phyloP scores from a whole-genome alignment of 2,888 invertebrate species.

The Nomada flava region DNA sequence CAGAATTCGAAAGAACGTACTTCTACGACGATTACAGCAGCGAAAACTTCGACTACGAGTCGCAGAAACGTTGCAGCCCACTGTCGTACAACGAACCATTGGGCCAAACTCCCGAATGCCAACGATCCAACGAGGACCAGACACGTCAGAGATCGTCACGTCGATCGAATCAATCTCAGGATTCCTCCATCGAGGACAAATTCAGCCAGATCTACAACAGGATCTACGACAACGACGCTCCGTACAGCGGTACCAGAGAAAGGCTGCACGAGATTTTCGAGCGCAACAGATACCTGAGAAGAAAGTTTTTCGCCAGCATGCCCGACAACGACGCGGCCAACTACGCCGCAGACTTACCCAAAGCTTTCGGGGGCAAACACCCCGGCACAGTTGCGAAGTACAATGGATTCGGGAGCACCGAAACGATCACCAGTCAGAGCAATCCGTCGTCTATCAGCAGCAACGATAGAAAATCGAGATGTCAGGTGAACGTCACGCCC shows the following conservation, averaged over 20 bases:
- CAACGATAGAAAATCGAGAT: slow-evolving; percentile 77
- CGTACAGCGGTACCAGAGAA: slow-evolving; percentile 78
- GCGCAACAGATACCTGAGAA: slow-evolving; percentile 78
- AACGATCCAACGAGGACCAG: not conserved
- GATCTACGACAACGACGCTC: slow-evolving; percentile 2
- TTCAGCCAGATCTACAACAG: slow-evolving; percentile 23
- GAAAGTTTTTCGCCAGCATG: slow-evolving; percentile 78
- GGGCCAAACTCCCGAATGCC: not conserved
- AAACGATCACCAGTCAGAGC: slow-evolving; percentile 81
- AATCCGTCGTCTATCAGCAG: slow-evolving; percentile 80
- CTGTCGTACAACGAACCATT: not conserved
- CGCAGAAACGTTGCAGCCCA: not conserved
- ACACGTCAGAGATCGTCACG: not conserved
- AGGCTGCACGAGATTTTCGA: slow-evolving; percentile 82
- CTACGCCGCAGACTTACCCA: not conserved
- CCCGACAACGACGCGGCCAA: slow-evolving; percentile 44
- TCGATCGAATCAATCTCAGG: not conserved
- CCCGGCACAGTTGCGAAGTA: slow-evolving; percentile 27
- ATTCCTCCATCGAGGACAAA: slow-evolving; percentile 2
- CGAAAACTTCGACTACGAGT: not conserved
- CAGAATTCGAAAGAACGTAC: slow-evolving; percentile 79
- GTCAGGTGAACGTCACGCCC: slow-evolving; percentile 74
- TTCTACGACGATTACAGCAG: slow-evolving; percentile 69
- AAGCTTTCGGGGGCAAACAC: not conserved
- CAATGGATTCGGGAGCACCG: slow-evolving; percentile 81